Percentiles rank a stretch among this genome's conserved stretches.
These are phyloP conservation scores for Chrysomallon squamiferum DNA, from an alignment of 1,140 invertebrate species.

Conservation along the genomic window DNA sequence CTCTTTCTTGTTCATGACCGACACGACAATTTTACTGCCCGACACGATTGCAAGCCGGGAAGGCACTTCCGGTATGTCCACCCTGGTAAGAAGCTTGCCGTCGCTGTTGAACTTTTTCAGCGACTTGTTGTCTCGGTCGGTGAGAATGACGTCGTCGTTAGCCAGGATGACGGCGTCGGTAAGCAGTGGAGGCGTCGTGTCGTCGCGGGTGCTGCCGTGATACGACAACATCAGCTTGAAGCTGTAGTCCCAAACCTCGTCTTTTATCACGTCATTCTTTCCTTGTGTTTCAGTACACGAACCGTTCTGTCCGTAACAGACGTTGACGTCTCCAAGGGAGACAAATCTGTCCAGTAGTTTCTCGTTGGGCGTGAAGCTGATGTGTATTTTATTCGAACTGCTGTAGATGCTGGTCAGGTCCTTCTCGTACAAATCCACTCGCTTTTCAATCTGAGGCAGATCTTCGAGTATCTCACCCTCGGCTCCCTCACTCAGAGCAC, in stretches of 20 bases:
- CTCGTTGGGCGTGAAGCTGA: too few species aligned
- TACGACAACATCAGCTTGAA: conserved; percentile 18
- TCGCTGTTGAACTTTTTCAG: conserved; percentile 27
- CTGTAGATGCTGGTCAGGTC: neutral
- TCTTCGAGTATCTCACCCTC: conserved; percentile 3
- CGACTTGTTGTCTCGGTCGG: conserved; percentile 28
- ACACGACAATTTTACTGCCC: conserved; percentile 16
- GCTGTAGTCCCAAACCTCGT: neutral
- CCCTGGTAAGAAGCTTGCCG: conserved; percentile 22
- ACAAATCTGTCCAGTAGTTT: neutral
- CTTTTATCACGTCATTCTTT: too few species aligned
- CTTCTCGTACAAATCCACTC: neutral
- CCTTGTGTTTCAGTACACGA: neutral
- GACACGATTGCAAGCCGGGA: conserved; percentile 18
- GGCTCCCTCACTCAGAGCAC: conserved; percentile 14
- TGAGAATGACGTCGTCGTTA: conserved; percentile 24
- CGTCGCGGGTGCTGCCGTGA: conserved; percentile 20
- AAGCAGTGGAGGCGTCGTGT: conserved; percentile 15
- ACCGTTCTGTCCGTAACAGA: neutral
- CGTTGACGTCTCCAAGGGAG: neutral
- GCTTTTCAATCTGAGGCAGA: neutral
- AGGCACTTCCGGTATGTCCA: conserved; percentile 16
- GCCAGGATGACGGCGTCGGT: conserved; percentile 21
- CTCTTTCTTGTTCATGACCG: conserved; percentile 18
- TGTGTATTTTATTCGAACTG: neutral